Base-by-base conservation (phyloP, 2,888 invertebrate genomes). In the Rhopalosiphum nymphaeae region DNA sequence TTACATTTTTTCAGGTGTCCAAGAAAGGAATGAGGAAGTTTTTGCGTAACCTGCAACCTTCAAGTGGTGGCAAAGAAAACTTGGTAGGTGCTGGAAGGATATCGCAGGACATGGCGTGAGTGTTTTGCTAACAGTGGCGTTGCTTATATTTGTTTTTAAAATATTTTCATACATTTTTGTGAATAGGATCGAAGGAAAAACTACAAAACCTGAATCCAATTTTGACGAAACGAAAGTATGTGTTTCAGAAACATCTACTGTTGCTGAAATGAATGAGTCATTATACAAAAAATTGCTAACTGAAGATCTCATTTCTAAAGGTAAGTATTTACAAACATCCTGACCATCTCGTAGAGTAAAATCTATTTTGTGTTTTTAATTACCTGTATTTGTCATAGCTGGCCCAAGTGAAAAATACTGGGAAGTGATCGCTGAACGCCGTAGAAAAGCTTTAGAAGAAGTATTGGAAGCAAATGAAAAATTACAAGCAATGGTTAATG, bases 341-440 rank as follows among this genome's bases (percentile, higher is more conserved):
- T 5, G 3, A 9, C 9, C 26, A 46, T 61, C 10, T 13, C 16
- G 3, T 46, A 9, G n/a, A 25, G 21, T 67, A 3, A 90, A 5
- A 44, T 36, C 1, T 25, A 44, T 9, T 25, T 7, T 3, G 2
- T n/a, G 5, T 3, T 49, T 49, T 36, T 46, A 5, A 78, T 49
- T 53, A 10, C 36, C 10, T 36, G 1, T 42, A 42, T 91, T 53
- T 42, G 3, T 49, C 53, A 44, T 29, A 93, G 93, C n/a, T 98
- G 46, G 78, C 26, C 93, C 93, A 0, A 93, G 93, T 57, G 89
- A 89, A 89, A 89, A 89, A 46, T 89, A 98, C 95, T 98, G 98
- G 98, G 96, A 97, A 96, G 96, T 97, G 87, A 95, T 98, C 94
- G 97, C 98, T 53, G 98, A 98, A 95, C 97, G 97, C 95, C 97